phyloP scores from a whole-genome alignment of 2,888 invertebrate genomes.

The Macropis europaea region DNA sequence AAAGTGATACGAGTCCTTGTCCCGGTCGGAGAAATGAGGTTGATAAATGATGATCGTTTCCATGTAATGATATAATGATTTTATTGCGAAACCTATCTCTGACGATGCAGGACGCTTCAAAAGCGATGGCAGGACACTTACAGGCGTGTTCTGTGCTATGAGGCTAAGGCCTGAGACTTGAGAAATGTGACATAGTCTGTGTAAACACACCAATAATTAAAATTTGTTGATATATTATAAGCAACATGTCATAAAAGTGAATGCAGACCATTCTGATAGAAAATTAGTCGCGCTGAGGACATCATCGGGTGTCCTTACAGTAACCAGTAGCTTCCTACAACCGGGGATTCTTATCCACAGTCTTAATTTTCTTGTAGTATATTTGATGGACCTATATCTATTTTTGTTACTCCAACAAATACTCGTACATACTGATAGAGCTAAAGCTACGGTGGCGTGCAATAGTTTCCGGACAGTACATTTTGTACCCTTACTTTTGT shows the following conservation, averaged over 20 bases:
- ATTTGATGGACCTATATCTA: slow-evolving; percentile 99
- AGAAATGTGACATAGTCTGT: slow-evolving; percentile 98
- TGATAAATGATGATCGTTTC: too few species aligned
- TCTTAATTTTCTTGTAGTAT: slow-evolving; percentile 96
- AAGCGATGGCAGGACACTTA: too few species aligned
- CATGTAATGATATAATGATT: too few species aligned
- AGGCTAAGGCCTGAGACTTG: too few species aligned
- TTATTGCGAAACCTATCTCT: too few species aligned
- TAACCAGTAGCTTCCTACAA: slow-evolving; percentile 98
- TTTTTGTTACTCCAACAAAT: slow-evolving; percentile 99
- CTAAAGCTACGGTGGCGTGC: too few species aligned
- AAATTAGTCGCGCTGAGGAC: slow-evolving; percentile 99
- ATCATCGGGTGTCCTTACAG: slow-evolving; percentile 96
- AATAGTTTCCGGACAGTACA: too few species aligned
- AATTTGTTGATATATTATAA: slow-evolving; percentile 2
- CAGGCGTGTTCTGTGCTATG: too few species aligned
- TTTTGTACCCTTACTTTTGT: too few species aligned
- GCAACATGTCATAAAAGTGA: neutral
- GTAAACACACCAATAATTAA: slow-evolving; percentile 53
- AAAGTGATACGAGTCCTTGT: too few species aligned
- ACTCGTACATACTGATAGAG: slow-evolving; percentile 98
- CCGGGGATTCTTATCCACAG: slow-evolving; percentile 96
- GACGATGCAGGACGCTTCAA: too few species aligned
- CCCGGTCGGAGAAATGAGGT: too few species aligned
- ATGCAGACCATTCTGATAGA: slow-evolving; percentile 91